Base-by-base conservation (phyloP, 2,113 vertebrate species). In the Ammodytes marinus region DNA sequence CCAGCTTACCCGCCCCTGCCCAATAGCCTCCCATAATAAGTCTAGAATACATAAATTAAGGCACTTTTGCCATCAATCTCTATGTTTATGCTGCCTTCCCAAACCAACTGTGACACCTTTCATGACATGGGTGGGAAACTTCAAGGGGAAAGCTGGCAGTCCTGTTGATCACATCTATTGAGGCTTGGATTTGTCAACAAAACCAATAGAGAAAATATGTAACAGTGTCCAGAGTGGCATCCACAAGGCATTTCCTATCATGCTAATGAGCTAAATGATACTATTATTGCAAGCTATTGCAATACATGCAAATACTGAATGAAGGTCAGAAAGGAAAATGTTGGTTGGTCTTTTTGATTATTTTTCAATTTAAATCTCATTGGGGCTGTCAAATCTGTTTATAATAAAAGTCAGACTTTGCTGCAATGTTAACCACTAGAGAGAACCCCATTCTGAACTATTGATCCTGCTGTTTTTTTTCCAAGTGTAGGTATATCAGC, bases 21-120 rank as follows among this genome's bases (percentile, higher is more conserved):
- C 75, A 91, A 92, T 69, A 60, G 67, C 77, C 76, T 79, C 69
- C 81, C 83, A 85, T 86, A 76, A 86, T 89, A 80, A 80, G 87
- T 80, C 83, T 79, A 82, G 89, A 92, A 90, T 68, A 86, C 85
- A 92, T 82, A 93, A 93, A 91, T 93, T 84, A 88, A 93, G 88
- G 84, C 83, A 88, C 82, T 91, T 91, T 93, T 89, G 79, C 84
- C 87, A 91, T 94, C 90, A 91, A 89, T 93, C 81, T 82, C 70
- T 7, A 39, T 83, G 88, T 89, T 89, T 82, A 65, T 47, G 69
- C 70, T 80, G 61, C 17, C 40, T 67, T 78, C 80, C 88, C 84
- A 90, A 93, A 94, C 86, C 78, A 55, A 80, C 73, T 77, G 19
- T 91, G 93, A 92, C 86, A 90, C 84, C 82, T 93, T 91, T 88